Conservation (phyloP, 2,888 invertebrate genomes). For the Apantesis nais region DNA sequence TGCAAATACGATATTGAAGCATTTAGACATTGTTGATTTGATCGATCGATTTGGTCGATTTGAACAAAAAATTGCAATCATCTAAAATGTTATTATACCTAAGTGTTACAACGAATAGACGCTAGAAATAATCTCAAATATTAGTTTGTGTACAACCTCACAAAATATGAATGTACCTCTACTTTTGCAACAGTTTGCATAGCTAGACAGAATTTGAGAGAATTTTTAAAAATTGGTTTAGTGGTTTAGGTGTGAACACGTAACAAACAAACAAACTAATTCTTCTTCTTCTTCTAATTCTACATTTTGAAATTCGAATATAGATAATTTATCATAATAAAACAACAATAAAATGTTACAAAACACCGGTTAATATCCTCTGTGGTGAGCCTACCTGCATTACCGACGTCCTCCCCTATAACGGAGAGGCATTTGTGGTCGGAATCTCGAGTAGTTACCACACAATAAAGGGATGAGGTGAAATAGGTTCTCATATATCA, state of each 20-base stretch:
- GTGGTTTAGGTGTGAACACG: too few species aligned
- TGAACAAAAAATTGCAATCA: neutral
- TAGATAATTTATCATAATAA: neutral
- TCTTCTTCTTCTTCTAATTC: neutral
- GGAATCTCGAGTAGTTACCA: slow-evolving; percentile 10
- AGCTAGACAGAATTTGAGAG: too few species aligned
- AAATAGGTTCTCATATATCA: slow-evolving; percentile 7
- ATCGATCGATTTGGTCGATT: too few species aligned
- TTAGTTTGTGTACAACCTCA: too few species aligned
- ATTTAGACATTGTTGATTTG: too few species aligned
- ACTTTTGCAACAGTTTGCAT: neutral
- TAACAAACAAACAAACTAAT: too few species aligned
- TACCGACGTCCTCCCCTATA: neutral
- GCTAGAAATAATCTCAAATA: too few species aligned
- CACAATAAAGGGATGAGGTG: slow-evolving; percentile 13
- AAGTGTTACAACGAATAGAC: too few species aligned
- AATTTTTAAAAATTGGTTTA: too few species aligned
- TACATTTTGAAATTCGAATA: neutral
- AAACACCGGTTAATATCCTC: neutral
- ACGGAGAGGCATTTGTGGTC: slow-evolving; percentile 6
- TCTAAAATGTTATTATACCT: too few species aligned
- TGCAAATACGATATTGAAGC: neutral
- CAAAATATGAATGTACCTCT: neutral
- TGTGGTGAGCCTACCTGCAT: slow-evolving; percentile 3
- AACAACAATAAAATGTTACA: neutral